Evolutionary conservation across 1,140 invertebrate species (phyloP).

Genomic region (Drosophila seguyi): DNA sequence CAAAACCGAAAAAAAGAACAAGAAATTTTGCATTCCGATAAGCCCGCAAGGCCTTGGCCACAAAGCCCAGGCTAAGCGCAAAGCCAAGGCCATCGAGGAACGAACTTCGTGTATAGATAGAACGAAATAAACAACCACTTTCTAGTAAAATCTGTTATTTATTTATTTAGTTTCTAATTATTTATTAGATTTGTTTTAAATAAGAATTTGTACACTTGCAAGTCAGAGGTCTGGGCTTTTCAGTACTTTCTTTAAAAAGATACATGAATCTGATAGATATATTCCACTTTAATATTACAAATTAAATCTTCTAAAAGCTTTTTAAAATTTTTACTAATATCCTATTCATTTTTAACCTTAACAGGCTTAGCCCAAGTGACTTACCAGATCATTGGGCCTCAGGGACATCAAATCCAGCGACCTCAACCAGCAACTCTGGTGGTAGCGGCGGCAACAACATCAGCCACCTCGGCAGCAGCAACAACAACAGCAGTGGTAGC

Average conservation of each 20-base stretch:
- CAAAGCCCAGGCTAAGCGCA: slow-evolving; percentile 9
- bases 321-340: slow-evolving; percentile 20
- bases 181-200: not conserved
- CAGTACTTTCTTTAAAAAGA: not conserved
- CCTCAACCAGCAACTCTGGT: slow-evolving; percentile 56
- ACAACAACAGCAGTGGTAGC: slow-evolving; percentile 19
- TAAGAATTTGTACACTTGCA: no score
- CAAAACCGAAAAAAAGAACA: not conserved
- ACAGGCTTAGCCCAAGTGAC: slow-evolving; percentile 85
- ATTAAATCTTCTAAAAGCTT: not conserved
- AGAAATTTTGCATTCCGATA: slow-evolving; percentile 49
- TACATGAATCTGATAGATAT: not conserved
- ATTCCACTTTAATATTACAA: not conserved
- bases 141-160: not conserved
- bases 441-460: slow-evolving; percentile 23
- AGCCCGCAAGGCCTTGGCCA: slow-evolving; percentile 11
- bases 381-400: slow-evolving; percentile 85
- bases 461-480: slow-evolving; percentile 21
- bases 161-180: not conserved
- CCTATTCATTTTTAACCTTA: slow-evolving; percentile 3
- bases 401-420: slow-evolving; percentile 70
- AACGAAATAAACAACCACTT: not conserved
- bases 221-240: no score
- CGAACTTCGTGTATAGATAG: not conserved
- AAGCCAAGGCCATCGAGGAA: not conserved